Conservation (phyloP, 2,888 invertebrate genomes). For the Drosophila prolongata region DNA sequence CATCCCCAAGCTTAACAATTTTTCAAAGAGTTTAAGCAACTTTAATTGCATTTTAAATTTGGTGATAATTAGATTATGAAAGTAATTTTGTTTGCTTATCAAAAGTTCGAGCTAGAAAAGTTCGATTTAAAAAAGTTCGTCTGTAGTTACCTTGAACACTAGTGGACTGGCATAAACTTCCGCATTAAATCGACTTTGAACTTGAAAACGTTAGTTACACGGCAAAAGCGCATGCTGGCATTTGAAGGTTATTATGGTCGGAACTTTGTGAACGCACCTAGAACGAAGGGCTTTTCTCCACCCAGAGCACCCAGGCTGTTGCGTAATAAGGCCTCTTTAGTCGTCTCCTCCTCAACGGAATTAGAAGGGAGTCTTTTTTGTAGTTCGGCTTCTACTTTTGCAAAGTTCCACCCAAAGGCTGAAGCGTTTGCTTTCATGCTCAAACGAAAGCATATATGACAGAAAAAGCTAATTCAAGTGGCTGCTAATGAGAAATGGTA, state of each 20-base stretch:
- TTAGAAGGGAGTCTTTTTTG: neutral
- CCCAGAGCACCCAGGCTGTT: constrained; percentile 7
- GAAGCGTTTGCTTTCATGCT: neutral
- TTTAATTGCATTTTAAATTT: no score
- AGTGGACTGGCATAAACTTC: constrained; percentile 76
- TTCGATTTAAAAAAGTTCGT: neutral
- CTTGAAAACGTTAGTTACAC: constrained; percentile 74
- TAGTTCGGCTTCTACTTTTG: neutral
- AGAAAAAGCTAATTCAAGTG: constrained; percentile 5
- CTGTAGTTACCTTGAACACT: constrained; percentile 62
- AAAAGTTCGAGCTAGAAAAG: neutral
- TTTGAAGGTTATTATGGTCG: constrained; percentile 40
- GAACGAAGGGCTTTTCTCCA: constrained; percentile 1
- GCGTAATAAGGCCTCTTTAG: constrained; percentile 20
- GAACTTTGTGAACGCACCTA: neutral
- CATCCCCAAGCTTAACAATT: no score
- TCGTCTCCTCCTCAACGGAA: constrained; percentile 4
- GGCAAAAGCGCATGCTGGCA: constrained; percentile 30
- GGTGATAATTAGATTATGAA: no score
- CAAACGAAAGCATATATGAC: neutral
- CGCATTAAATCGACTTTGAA: constrained; percentile 79
- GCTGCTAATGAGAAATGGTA: constrained; percentile 2
- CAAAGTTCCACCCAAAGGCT: neutral
- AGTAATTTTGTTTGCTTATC: no score
- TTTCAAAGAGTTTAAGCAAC: no score